Percentiles rank a stretch among this genome's conserved stretches.
Conservation (phyloP, 2,113 vertebrate species). For the Sebastes schlegelii region DNA sequence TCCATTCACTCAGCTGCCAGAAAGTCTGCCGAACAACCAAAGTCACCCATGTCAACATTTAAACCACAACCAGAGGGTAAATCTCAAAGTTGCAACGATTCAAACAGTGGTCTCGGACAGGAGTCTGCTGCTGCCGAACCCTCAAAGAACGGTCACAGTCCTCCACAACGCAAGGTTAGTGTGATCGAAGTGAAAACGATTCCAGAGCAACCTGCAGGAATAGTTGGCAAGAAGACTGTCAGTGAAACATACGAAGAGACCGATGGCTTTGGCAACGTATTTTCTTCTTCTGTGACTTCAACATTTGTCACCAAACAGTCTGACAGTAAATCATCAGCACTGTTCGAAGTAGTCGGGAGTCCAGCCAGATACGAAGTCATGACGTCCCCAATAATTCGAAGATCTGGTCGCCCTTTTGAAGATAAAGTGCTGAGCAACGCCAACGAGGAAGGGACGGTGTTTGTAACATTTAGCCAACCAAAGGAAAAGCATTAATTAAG, state of each 20-base stretch:
- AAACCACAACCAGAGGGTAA: constrained; percentile 58
- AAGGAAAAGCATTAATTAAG: constrained; percentile 72
- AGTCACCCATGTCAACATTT: constrained; percentile 61
- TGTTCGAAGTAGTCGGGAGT: constrained; percentile 76
- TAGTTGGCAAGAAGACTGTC: constrained; percentile 86
- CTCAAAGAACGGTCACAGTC: constrained; percentile 66
- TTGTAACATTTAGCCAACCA: constrained; percentile 86
- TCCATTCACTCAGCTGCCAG: constrained; percentile 92
- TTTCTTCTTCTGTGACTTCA: constrained; percentile 86
- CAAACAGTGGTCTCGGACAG: constrained; percentile 36
- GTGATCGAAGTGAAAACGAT: constrained; percentile 88
- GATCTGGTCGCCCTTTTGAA: constrained; percentile 73
- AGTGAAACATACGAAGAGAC: constrained; percentile 91
- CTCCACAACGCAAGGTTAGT: constrained; percentile 85
- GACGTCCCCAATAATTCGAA: constrained; percentile 79
- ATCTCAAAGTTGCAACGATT: constrained; percentile 29
- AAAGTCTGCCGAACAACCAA: constrained; percentile 77
- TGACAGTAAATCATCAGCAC: constrained; percentile 79
- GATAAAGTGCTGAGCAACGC: constrained; percentile 72
- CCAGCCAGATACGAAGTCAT: constrained; percentile 81
- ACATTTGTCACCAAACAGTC: constrained; percentile 89
- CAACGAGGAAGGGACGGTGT: constrained; percentile 83
- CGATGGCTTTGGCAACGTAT: constrained; percentile 89
- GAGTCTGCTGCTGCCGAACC: constrained; percentile 16
- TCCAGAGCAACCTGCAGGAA: constrained; percentile 80